Evolutionary conservation across 2,888 invertebrate species (phyloP), one percentile per base, ranked within the genome.

Genomic region (Plagodis pulveraria): DNA sequence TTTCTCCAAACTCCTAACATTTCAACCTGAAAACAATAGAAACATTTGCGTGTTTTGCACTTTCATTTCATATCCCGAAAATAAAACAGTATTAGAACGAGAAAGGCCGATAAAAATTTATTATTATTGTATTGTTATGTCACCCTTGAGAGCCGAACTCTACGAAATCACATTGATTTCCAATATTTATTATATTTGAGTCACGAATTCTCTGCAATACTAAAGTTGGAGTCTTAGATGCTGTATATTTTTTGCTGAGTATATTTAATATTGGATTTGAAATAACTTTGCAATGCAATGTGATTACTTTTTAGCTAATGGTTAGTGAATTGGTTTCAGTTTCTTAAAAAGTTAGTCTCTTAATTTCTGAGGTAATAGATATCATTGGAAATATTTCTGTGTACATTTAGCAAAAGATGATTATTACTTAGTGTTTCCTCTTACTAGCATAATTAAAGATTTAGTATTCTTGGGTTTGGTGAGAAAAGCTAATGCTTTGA

Each of bases 171-270:
- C 61, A 67, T 66, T 61, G 70, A 64, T 66, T 71, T 67, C 66
- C 69, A 66, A 66, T 67, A 69, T 66, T 66, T 66, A 65, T 67
- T 63, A 57, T 64, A 69, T 59, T 49, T 43, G 57, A 61, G 66
- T 66, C 65, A 70, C 69, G 69, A 69, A 60, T 66, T 69, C 63
- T 56, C 62, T 47, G 66, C 69, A 69, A 67, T 50, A 62, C 43
- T 69, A 62, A 63, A 69, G 56, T 63, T 42, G 5, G 46, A 40
- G 50, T 58, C 49, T 54, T 65, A 62, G 56, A 45, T 52, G 57
- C 63, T 22, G 36, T 58, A 54, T 65, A 58, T 51, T 63, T 65
- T 67, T 67, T 67, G 63, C 51, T 32, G 12, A 11, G 11, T 10
- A 56, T 63, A 22, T 22, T 1, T 62, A 58, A 61, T 65, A 56